A percentile compares a stretch with the other conserved stretches of the same genome.
phyloP scores from a whole-genome alignment of 2,888 invertebrate genomes.

The Caenorhabditis sulstoni region DNA sequence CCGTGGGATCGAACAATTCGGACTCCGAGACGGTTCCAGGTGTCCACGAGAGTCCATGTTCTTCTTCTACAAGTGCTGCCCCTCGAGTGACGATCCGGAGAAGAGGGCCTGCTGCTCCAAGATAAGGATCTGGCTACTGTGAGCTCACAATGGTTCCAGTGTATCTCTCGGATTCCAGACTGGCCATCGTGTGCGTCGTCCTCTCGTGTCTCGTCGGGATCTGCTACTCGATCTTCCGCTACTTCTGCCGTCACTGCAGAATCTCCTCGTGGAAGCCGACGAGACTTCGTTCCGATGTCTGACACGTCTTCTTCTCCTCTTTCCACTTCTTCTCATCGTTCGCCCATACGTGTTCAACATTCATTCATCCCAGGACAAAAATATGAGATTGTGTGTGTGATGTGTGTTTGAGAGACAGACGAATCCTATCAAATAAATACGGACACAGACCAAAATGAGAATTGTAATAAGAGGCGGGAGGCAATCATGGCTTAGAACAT shows the following conservation, averaged over 20 bases:
- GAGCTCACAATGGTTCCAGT: conserved; percentile 31
- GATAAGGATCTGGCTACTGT: conserved; percentile 71
- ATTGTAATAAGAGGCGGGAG: too few relatives aligned
- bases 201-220: conserved; percentile 65
- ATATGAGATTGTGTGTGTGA: not conserved
- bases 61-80: conserved; percentile 72
- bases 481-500: conserved; percentile 3
- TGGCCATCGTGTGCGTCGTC: conserved; percentile 68
- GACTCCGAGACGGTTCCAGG: too few relatives aligned
- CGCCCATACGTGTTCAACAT: conserved; percentile 29
- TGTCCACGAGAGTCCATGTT: conserved; percentile 73
- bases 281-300: conserved; percentile 32
- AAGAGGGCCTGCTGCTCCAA: conserved; percentile 64
- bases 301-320: not conserved
- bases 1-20: too few relatives aligned
- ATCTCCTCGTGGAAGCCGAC: conserved; percentile 35
- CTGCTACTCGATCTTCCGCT: conserved; percentile 65
- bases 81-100: conserved; percentile 31
- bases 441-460: too few relatives aligned
- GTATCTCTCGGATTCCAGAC: conserved; percentile 48
- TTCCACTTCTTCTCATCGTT: not conserved
- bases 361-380: conserved; percentile 20
- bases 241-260: conserved; percentile 62
- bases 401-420: conserved; percentile 6
- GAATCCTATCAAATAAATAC: not conserved